A percentile compares a stretch with the other conserved stretches of the same genome.
Evolutionary conservation across 2,113 vertebrate genomes (phyloP).

Genomic region (Piaya cayana): DNA sequence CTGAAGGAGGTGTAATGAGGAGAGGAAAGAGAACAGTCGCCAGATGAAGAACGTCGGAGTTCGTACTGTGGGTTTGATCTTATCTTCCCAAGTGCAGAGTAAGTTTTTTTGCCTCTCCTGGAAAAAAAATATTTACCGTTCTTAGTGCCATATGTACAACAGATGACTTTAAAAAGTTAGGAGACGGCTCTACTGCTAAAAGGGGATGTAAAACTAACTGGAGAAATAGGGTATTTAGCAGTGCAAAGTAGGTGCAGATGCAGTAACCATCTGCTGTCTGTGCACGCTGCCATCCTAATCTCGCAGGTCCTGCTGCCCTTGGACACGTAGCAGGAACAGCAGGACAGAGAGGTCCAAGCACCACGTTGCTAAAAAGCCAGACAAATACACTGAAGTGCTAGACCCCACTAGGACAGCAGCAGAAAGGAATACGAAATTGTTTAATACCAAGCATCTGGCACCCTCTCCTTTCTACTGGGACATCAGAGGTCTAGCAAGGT

Average conservation of each 20-base stretch:
- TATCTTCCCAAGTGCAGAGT: background rate
- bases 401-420: background rate
- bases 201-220: constrained; percentile 25
- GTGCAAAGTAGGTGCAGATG: constrained; percentile 38
- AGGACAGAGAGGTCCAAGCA: background rate
- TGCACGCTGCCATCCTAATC: background rate
- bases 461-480: background rate
- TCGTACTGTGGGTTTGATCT: background rate
- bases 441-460: background rate
- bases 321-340: background rate
- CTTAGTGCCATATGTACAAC: constrained; percentile 17
- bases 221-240: constrained; percentile 43
- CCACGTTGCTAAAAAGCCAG: background rate
- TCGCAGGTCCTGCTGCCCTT: constrained; percentile 1
- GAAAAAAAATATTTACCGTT: constrained; percentile 13
- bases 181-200: background rate
- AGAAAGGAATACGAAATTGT: background rate
- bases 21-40: background rate
- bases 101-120: constrained; percentile 25
- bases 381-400: background rate
- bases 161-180: constrained; percentile 33
- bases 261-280: constrained; percentile 50
- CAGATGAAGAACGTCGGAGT: background rate
- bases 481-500: background rate
- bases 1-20: background rate